Percentiles rank a stretch among this genome's conserved stretches.
Evolutionary conservation across 92 coral and sea anemone genomes (phyloP).

Genomic region (Bergia puertoricense): DNA sequence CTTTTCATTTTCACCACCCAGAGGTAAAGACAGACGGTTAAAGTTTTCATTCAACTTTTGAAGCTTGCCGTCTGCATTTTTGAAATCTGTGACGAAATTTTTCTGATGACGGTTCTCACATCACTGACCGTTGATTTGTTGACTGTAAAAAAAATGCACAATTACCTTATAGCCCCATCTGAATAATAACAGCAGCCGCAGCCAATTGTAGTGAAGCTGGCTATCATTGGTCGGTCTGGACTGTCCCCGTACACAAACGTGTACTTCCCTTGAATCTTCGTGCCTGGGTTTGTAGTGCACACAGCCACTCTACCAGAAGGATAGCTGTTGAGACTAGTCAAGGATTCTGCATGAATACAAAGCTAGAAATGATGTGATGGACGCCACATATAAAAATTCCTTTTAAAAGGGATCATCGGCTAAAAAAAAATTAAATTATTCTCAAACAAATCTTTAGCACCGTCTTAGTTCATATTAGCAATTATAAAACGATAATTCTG

Average conservation of each 20-base stretch:
- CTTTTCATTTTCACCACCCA: too few species aligned
- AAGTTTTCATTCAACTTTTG: too few species aligned
- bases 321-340: constrained; percentile 70
- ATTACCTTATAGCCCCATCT: constrained; percentile 76
- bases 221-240: constrained; percentile 68
- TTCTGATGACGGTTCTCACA: too few species aligned
- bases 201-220: constrained; percentile 77
- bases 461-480: too few species aligned
- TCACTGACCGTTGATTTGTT: too few species aligned
- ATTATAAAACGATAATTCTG: too few species aligned
- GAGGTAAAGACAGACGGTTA: too few species aligned
- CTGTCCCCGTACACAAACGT: constrained; percentile 83
- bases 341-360: constrained; percentile 14
- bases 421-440: too few species aligned
- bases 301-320: constrained; percentile 93
- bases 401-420: too few species aligned
- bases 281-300: constrained; percentile 75
- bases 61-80: too few species aligned
- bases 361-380: background rate
- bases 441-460: background rate
- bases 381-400: too few species aligned
- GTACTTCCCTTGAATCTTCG: constrained; percentile 77
- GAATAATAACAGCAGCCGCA: constrained; percentile 77
- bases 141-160: background rate
- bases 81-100: too few species aligned